phyloP scores from a whole-genome alignment of 1,140 invertebrate genomes.

The Eurosta solidaginis region DNA sequence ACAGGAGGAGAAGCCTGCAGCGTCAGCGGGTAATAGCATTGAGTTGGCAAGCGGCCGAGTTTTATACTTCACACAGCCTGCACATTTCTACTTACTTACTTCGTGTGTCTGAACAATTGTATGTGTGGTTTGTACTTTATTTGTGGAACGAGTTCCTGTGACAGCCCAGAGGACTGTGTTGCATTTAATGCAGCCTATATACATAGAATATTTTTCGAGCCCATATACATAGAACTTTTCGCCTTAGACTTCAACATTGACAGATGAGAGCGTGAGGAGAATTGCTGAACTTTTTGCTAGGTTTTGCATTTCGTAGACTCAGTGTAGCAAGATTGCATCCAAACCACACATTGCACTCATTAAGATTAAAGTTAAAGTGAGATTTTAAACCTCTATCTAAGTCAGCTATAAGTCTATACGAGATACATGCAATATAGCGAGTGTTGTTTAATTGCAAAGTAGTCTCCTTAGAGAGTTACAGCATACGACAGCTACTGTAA shows the following conservation, averaged over 20 bases:
- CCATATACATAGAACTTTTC: too few species aligned
- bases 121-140: background rate
- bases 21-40: background rate
- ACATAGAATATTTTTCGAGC: too few species aligned
- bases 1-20: background rate
- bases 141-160: constrained; percentile 17
- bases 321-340: too few species aligned
- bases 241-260: too few species aligned
- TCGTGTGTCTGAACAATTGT: background rate
- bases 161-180: background rate
- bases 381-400: too few species aligned
- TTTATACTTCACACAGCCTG: background rate
- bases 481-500: background rate
- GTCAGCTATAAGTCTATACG: background rate
- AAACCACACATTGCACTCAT: too few species aligned
- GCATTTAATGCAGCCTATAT: background rate
- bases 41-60: background rate
- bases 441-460: constrained; percentile 17
- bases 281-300: too few species aligned
- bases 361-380: too few species aligned
- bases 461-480: background rate
- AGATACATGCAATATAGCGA: background rate
- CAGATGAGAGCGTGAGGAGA: too few species aligned
- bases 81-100: background rate
- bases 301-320: too few species aligned